A percentile compares a stretch with the other conserved stretches of the same genome.
Evolutionary conservation across 2,113 vertebrate species (phyloP).

Genomic region (Mixornis gularis): DNA sequence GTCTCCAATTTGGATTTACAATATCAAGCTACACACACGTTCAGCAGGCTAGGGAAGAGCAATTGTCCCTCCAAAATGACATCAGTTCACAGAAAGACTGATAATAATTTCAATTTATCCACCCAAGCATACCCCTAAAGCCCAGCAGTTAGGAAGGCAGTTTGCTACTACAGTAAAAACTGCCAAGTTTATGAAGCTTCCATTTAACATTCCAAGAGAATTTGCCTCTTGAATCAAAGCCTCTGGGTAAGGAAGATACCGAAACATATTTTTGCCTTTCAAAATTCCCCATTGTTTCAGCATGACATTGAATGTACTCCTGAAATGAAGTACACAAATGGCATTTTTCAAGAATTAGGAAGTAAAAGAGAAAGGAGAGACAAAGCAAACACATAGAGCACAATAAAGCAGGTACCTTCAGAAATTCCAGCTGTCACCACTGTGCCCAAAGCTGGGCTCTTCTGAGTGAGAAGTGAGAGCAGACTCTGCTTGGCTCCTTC

Average conservation of each 20-base stretch:
- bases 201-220: not conserved
- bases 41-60: not conserved
- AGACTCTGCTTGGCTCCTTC: not conserved
- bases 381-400: not conserved
- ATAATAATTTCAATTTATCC: not conserved
- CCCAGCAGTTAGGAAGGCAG: not conserved
- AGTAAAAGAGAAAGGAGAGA: not conserved
- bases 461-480: not conserved
- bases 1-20: fast-evolving
- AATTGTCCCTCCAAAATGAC: not conserved
- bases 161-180: not conserved
- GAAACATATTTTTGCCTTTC: not conserved
- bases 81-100: not conserved
- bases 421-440: not conserved
- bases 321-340: not conserved
- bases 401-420: not conserved
- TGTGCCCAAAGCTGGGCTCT: not conserved
- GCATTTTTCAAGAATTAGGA: not conserved
- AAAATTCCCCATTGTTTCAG: not conserved
- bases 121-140: not conserved
- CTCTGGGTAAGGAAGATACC: not conserved
- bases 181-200: not conserved
- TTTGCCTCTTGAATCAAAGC: not conserved
- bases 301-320: not conserved
- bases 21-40: not conserved